phyloP scores from a whole-genome alignment of 1,140 invertebrate species.

The Tetragonula clypearis region DNA sequence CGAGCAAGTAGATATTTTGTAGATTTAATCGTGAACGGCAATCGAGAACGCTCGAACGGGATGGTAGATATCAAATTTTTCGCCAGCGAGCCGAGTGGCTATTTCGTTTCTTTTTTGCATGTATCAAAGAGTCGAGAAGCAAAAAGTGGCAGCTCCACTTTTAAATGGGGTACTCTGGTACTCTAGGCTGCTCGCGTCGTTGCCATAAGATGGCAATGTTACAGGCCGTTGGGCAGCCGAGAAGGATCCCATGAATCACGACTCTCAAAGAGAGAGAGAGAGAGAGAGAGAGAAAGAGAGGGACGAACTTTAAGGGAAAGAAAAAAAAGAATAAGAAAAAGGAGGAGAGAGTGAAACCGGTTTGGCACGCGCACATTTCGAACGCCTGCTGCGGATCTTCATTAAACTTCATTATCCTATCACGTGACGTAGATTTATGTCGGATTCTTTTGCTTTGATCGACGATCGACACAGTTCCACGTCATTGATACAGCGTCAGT shows the following conservation, averaged over 20 bases:
- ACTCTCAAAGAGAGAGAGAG: slow-evolving; percentile 48
- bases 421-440: slow-evolving; percentile 52
- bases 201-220: slow-evolving; percentile 77
- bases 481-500: too few species aligned
- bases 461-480: neutral
- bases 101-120: slow-evolving; percentile 20
- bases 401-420: slow-evolving; percentile 66
- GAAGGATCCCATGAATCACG: slow-evolving; percentile 75
- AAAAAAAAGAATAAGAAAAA: slow-evolving; percentile 30
- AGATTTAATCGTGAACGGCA: neutral
- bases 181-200: slow-evolving; percentile 55
- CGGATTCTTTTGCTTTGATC: slow-evolving; percentile 1
- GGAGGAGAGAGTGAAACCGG: slow-evolving; percentile 67
- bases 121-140: slow-evolving; percentile 28
- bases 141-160: slow-evolving; percentile 52
- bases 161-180: slow-evolving; percentile 59
- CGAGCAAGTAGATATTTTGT: neutral
- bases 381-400: slow-evolving; percentile 50
- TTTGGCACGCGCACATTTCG: slow-evolving; percentile 68
- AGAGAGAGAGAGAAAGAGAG: slow-evolving; percentile 14
- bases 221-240: slow-evolving; percentile 75
- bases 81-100: neutral
- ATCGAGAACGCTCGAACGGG: neutral
- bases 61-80: slow-evolving; percentile 11
- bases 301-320: neutral